Conservation (phyloP, 2,113 vertebrate genomes). For the Leuciscus idus region DNA sequence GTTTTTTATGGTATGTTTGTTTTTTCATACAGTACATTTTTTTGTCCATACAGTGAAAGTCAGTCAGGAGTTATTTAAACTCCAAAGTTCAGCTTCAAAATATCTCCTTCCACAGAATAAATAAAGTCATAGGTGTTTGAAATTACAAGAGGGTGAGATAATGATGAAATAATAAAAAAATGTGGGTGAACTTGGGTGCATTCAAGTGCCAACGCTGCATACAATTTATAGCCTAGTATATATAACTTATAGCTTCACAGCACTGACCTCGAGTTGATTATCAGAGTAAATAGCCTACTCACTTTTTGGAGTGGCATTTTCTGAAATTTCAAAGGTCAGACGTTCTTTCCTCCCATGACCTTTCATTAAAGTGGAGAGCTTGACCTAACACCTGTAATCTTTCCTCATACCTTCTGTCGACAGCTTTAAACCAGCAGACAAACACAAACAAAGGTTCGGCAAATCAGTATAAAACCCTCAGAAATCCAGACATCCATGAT, state of each 20-base stretch:
- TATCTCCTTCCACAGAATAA: too few relatives aligned
- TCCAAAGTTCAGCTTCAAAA: too few relatives aligned
- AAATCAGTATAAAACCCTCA: conserved; percentile 10
- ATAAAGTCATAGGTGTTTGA: too few relatives aligned
- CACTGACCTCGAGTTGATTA: not conserved
- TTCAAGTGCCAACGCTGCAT: not conserved
- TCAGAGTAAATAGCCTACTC: not conserved
- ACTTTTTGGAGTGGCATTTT: conserved; percentile 3
- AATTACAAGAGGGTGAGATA: not conserved
- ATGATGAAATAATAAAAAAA: not conserved
- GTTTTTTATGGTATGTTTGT: too few relatives aligned
- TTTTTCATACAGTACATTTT: too few relatives aligned
- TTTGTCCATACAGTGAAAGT: too few relatives aligned
- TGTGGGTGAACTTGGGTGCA: not conserved
- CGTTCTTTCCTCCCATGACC: not conserved
- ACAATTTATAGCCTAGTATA: not conserved
- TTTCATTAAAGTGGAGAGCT: conserved; percentile 36
- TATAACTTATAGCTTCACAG: not conserved
- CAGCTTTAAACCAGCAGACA: conserved; percentile 9
- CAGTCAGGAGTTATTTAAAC: too few relatives aligned
- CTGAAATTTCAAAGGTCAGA: conserved; percentile 16
- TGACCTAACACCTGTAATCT: conserved; percentile 37
- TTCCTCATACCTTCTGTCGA: conserved; percentile 13
- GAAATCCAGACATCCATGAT: conserved; percentile 1
- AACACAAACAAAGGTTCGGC: conserved; percentile 8